Evolutionary conservation across 1,140 invertebrate genomes (phyloP), one percentile per base, ranked within the genome.

Genomic region (Drosophila insularis): DNA sequence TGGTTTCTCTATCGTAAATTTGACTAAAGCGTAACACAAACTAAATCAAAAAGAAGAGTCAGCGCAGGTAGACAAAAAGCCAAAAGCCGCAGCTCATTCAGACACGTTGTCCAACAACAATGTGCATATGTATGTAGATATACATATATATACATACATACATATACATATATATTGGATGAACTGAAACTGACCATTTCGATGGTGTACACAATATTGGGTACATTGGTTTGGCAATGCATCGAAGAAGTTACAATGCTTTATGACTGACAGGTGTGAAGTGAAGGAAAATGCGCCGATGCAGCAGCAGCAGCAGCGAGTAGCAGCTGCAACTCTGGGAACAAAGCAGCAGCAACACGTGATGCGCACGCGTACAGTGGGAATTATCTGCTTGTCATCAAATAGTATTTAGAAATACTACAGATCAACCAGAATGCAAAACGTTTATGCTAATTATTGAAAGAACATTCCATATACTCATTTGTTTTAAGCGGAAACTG

Each of bases 181-280:
- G 71, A 53, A 76, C 73, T 63, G 73, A 39, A 62, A 72, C 69
- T 74, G 74, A 72, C 74, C 81, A 81, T 69, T 27, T 75, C 58
- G 59, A 68, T 62, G 14, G 43, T 46, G 27, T 27, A 27, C 27
- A 27, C 27, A 27, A 81, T 69, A 85, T 73, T 75, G 70, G 78
- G 40, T 63, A 69, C 59, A 55, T 71, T 68, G 65, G 59, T 39
- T 69, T 17, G 31, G 39, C 35, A 37, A 54, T 58, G 65, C 60
- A 62, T 59, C 58, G 65, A 85, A 68, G 69, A 85, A 68, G 69
- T 87, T 76, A 66, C 50, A 76, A 76, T 82, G 70, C 63, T 86
- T 86, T 87, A 87, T 74, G 75, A 67, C 71, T 66, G 82, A 87
- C 82, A 86, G 82, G 82, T 86, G 82, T 86, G 71, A 81, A 79